Percentiles rank a stretch among this genome's conserved stretches.
These are phyloP conservation scores for Miltochrista miniata DNA, from an alignment of 2,888 invertebrate genomes.

Conservation along the genomic window DNA sequence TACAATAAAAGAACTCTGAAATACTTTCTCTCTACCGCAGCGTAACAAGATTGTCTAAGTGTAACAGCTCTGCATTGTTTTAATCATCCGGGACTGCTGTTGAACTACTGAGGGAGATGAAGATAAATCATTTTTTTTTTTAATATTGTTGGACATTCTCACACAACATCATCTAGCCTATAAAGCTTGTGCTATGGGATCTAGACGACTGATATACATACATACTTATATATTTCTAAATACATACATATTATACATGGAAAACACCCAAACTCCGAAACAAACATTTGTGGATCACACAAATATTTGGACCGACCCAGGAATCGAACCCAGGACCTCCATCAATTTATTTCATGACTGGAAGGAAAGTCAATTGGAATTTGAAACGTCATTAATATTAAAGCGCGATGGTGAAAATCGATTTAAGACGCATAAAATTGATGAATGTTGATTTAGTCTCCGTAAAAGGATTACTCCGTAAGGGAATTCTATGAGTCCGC, in stretches of 20 bases:
- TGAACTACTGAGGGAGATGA: constrained; percentile 20
- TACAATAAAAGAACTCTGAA: constrained; percentile 13
- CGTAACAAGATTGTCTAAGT: constrained; percentile 34
- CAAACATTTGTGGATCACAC: too few relatives aligned
- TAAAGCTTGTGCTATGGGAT: too few relatives aligned
- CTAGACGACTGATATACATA: too few relatives aligned
- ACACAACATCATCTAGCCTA: too few relatives aligned
- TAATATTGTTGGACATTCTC: too few relatives aligned
- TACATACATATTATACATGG: too few relatives aligned
- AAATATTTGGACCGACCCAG: too few relatives aligned
- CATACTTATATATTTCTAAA: too few relatives aligned
- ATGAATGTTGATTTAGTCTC: neutral
- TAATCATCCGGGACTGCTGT: constrained; percentile 24
- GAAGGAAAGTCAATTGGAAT: constrained; percentile 3
- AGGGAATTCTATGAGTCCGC: too few relatives aligned
- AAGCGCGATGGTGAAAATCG: neutral
- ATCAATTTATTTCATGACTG: neutral
- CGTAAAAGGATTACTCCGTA: too few relatives aligned
- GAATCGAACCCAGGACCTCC: too few relatives aligned
- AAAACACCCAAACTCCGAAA: too few relatives aligned
- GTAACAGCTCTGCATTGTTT: constrained; percentile 36
- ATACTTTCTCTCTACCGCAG: constrained; percentile 25
- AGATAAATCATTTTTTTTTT: constrained; percentile 30
- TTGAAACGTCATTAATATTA: neutral
- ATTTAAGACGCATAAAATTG: neutral